Base-by-base conservation (phyloP, 2,797 vertebrate species). In the Myioborus melanocephalus region DNA sequence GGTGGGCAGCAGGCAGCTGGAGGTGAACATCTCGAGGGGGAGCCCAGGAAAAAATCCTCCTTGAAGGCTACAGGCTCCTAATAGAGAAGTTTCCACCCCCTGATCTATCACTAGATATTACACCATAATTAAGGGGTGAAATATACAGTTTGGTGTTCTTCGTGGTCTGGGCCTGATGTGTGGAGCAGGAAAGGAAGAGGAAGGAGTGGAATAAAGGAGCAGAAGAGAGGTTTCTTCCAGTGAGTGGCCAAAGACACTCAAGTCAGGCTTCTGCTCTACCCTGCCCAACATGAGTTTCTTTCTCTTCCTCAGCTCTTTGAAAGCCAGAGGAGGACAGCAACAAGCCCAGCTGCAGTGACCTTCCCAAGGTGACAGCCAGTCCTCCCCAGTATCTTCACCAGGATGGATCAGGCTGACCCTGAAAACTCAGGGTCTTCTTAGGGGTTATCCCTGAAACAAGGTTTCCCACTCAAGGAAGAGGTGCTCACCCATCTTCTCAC, bases 1-100 rank as follows among this genome's bases (percentile, higher is more conserved):
- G 21, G 13, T 75, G 43, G 26, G 28, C 52, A 73, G 27, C 26
- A 65, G 59, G 37, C 47, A 68, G 34, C 27, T 60, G 35, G 28
- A 34, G 37, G 28, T 37, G 55, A 30, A 17, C 2, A 0, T 19
- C 63, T 71, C 2, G 0, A 34, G 61, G 66, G 13, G 13, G 41
- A 71, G 14, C 20, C 7, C 71, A 37, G 52, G 26, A n/a, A 18
- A 14, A 28, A 39, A 55, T 26, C 9, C 28, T 65, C 28, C 61
- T 50, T 46, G 49, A 49, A 60, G 34, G 34, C 37, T 76, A 34
- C 23, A 68, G 30, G 5, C 9, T 2, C 32, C 69, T 50, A 6
- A 22, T 2, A 46, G 41, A 82, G 49, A 34, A 70, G 10, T 16
- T 79, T 86, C 68, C 37, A 18, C 16, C 61, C 46, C 7, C 63